Base-by-base conservation (phyloP, 1,140 invertebrate species). In the Anthonomus grandis region DNA sequence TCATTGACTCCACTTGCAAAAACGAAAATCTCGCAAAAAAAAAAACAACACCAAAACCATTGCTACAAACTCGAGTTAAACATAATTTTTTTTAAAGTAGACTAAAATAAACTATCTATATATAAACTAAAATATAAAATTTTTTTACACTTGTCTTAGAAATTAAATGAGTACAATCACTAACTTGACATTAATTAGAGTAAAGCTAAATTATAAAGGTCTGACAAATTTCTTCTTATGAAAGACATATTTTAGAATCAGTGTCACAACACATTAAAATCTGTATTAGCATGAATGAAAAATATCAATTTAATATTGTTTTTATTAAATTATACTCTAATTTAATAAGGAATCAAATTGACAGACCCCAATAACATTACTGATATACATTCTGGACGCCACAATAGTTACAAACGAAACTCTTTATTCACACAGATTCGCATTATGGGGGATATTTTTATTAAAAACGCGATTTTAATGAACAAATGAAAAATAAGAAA, bases 381-480 rank as follows among this genome's bases (percentile, higher is more conserved):
- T 66, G 61, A 64, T 69, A 69, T 69, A 65, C 62, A 65, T 57
- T 63, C 63, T 69, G 65, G 65, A 69, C 65, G 64, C 62, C 67
- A 66, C 67, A 57, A 69, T 64, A 65, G 55, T 64, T 63, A 68
- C 58, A 64, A 61, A 18, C 9, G 38, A 64, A 18, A 17, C 38
- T 10, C 13, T n/a, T 41, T 41, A 41, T 2, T 17, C 10, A 17
- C 13, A 17, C 6, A 10, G 6, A 6, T 17, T 41, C 19, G 38
- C 6, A 41, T 41, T 10, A 34, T 12, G 31, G 10, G 13, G 31
- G 3, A 34, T 34, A 34, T 34, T 10, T 34, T 34, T 34, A 34
- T 41, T 41, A 41, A 17, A 17, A 13, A 41, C 13, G 15, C 10
- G 10, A 17, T 41, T 41, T 41, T 41, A 9, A 10, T 17, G 19